These are phyloP conservation scores for Actinemys pallida DNA, from an alignment of 2,113 vertebrate species.

Conservation along the genomic window DNA sequence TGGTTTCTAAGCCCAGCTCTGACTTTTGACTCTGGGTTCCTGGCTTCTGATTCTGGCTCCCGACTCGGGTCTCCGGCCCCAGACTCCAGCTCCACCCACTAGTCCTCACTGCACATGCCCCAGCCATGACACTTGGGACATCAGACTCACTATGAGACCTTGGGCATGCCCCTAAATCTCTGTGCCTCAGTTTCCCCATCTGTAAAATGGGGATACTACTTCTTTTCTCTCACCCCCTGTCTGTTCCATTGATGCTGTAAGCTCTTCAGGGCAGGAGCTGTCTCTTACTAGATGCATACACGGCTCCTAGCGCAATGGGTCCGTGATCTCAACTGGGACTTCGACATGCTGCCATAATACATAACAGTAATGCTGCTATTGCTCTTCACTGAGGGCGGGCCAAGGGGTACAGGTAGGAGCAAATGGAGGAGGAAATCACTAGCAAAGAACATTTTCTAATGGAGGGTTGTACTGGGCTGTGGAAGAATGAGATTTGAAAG, in stretches of 20 bases:
- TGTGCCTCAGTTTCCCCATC: neutral
- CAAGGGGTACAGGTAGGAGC: neutral
- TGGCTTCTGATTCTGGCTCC: no score
- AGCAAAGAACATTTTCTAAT: neutral
- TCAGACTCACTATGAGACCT: neutral
- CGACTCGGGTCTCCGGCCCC: neutral
- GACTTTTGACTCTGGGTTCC: no score
- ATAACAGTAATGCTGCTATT: neutral
- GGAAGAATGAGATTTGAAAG: neutral
- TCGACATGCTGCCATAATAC: neutral
- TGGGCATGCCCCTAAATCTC: neutral
- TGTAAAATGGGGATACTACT: neutral
- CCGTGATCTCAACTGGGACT: neutral
- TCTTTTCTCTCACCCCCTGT: neutral
- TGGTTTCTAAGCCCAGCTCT: neutral
- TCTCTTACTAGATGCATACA: neutral
- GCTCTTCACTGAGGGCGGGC: neutral
- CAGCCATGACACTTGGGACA: neutral
- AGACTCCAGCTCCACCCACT: neutral
- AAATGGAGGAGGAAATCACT: neutral
- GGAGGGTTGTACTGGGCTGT: neutral
- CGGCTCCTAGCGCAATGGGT: neutral
- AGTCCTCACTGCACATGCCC: neutral
- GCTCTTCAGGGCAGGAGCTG: neutral
- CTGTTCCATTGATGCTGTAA: neutral